phyloP scores from a whole-genome alignment of 2,888 invertebrate genomes.

The Mystacides longicornis region DNA sequence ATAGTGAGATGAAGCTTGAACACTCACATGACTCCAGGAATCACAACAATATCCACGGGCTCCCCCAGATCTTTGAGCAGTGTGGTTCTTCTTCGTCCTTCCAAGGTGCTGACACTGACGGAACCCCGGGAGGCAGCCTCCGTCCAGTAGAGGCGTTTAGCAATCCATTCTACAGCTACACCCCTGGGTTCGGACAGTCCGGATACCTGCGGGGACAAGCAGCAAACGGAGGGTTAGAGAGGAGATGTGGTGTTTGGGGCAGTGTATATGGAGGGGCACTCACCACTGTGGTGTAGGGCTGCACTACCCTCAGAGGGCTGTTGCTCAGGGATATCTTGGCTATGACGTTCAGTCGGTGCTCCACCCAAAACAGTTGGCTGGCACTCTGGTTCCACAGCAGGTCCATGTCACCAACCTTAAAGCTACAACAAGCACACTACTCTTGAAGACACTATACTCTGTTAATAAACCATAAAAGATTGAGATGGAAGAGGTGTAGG shows the following conservation, averaged over 20 bases:
- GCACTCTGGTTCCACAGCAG: slow-evolving; percentile 35
- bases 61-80: slow-evolving; percentile 50
- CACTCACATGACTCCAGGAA: slow-evolving; percentile 44
- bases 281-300: slow-evolving; percentile 12
- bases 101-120: slow-evolving; percentile 46
- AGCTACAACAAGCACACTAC: slow-evolving; percentile 28
- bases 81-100: slow-evolving; percentile 50
- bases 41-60: slow-evolving; percentile 64
- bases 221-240: background rate
- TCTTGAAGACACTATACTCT: background rate
- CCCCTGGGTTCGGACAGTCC: slow-evolving; percentile 61
- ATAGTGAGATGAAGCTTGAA: background rate
- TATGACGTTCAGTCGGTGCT: slow-evolving; percentile 39
- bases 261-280: background rate
- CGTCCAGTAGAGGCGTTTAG: slow-evolving; percentile 62
- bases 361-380: slow-evolving; percentile 40
- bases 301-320: background rate
- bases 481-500: too few relatives aligned
- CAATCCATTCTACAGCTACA: slow-evolving; percentile 65
- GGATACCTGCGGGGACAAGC: slow-evolving; percentile 35
- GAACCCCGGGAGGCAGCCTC: slow-evolving; percentile 36
- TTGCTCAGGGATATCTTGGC: slow-evolving; percentile 27
- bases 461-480: background rate
- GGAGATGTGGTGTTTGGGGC: background rate
- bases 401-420: slow-evolving; percentile 50